These are phyloP conservation scores for Osmoderma eremita DNA, from an alignment of 2,888 invertebrate genomes.

Conservation along the genomic window DNA sequence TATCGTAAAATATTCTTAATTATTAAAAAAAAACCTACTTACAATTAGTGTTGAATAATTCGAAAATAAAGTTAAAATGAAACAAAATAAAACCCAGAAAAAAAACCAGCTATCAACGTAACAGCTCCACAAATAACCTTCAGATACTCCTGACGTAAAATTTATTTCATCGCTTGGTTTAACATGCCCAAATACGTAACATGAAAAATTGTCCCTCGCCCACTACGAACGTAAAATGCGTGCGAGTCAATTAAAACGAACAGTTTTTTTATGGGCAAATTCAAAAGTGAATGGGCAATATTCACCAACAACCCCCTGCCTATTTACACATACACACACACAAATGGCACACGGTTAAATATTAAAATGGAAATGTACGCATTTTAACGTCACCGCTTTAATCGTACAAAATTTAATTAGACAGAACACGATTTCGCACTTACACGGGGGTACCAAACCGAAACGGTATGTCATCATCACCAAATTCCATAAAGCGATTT, in stretches of 20 bases:
- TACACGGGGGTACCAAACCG: slow-evolving; percentile 26
- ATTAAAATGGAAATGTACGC: slow-evolving; percentile 32
- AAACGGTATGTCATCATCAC: slow-evolving; percentile 21
- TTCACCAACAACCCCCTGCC: not conserved
- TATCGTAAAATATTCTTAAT: no score
- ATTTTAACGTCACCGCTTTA: slow-evolving; percentile 4
- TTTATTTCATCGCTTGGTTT: no score
- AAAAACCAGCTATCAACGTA: no score
- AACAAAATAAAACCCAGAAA: no score
- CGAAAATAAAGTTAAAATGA: not conserved
- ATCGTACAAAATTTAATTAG: slow-evolving; percentile 38
- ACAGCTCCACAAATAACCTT: no score
- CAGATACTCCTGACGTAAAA: no score
- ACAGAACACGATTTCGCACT: slow-evolving; percentile 35
- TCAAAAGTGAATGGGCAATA: not conserved
- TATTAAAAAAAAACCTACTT: no score
- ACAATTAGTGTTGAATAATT: not conserved
- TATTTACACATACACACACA: slow-evolving; percentile 10
- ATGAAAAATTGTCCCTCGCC: no score
- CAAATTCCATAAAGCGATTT: slow-evolving; percentile 30
- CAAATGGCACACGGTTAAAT: slow-evolving; percentile 7
- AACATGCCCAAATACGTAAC: no score
- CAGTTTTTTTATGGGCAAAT: not conserved
- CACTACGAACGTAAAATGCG: no score
- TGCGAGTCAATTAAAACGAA: no score